Conservation (phyloP, 1,140 invertebrate genomes). For the Diabrotica virgifera region DNA sequence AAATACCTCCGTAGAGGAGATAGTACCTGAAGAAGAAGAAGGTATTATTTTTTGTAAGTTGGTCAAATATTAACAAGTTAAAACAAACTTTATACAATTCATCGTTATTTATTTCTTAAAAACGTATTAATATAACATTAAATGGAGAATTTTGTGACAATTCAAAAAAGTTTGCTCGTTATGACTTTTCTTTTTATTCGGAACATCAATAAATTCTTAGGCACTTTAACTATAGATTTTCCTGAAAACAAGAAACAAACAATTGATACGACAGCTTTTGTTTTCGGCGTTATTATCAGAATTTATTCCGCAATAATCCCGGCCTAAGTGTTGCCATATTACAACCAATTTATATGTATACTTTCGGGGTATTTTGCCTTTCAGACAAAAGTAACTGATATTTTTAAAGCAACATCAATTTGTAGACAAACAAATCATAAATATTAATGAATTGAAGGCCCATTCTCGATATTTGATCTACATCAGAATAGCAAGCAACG, state of each 20-base stretch:
- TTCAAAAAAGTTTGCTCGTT: not conserved
- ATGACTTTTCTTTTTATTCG: not conserved
- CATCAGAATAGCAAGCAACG: not conserved
- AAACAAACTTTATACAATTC: too few relatives aligned
- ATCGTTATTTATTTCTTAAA: too few relatives aligned
- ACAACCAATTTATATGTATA: not conserved
- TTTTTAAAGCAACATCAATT: not conserved
- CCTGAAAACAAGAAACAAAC: too few relatives aligned
- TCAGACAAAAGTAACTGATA: not conserved
- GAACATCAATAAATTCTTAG: not conserved
- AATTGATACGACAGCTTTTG: too few relatives aligned
- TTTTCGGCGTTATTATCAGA: not conserved
- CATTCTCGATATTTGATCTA: not conserved
- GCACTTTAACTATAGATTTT: too few relatives aligned
- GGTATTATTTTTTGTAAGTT: too few relatives aligned
- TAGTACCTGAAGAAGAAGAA: too few relatives aligned
- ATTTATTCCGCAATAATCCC: not conserved
- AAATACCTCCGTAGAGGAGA: too few relatives aligned
- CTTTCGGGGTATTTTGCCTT: not conserved
- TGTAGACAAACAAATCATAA: conserved; percentile 1
- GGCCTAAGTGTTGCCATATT: not conserved
- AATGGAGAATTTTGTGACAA: too few relatives aligned
- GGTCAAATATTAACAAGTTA: too few relatives aligned
- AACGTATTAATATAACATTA: too few relatives aligned
- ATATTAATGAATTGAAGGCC: conserved; percentile 2